phyloP scores from a whole-genome alignment of 2,888 invertebrate genomes.

The Punctoribates punctum region DNA sequence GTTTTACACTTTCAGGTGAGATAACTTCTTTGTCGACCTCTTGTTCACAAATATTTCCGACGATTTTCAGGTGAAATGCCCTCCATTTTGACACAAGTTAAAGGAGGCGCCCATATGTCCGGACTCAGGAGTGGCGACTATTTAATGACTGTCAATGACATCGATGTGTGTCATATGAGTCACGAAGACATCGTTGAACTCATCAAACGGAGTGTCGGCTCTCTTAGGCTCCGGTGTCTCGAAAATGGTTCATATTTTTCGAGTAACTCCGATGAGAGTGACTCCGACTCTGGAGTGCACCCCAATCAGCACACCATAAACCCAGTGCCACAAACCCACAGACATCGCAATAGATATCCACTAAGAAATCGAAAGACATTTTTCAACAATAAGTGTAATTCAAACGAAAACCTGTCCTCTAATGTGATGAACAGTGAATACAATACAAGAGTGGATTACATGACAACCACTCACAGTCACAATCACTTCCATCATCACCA shows the following conservation, averaged over 20 bases:
- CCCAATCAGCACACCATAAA: neutral
- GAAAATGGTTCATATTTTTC: constrained; percentile 82
- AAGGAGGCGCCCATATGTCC: constrained; percentile 77
- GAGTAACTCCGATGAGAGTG: constrained; percentile 36
- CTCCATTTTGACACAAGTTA: constrained; percentile 11
- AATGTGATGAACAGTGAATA: neutral
- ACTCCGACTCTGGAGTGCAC: constrained; percentile 26
- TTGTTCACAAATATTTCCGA: neutral
- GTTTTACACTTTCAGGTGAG: neutral
- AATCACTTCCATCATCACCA: constrained; percentile 7
- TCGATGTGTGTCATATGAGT: constrained; percentile 82
- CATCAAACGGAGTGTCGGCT: constrained; percentile 79
- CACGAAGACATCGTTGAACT: constrained; percentile 90
- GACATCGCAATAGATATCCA: constrained; percentile 14
- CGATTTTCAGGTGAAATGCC: constrained; percentile 11
- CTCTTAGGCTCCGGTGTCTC: constrained; percentile 72
- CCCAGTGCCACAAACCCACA: neutral
- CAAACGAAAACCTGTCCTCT: neutral
- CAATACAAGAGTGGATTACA: neutral
- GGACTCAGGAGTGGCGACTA: constrained; percentile 89
- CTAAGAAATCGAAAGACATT: constrained; percentile 6
- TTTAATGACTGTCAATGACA: constrained; percentile 82
- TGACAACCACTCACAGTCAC: neutral
- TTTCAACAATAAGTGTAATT: neutral
- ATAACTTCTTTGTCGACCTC: neutral